Percentiles rank a stretch among this genome's conserved stretches.
Evolutionary conservation across 1,140 invertebrate species (phyloP).

Genomic region (Anastrepha ludens): DNA sequence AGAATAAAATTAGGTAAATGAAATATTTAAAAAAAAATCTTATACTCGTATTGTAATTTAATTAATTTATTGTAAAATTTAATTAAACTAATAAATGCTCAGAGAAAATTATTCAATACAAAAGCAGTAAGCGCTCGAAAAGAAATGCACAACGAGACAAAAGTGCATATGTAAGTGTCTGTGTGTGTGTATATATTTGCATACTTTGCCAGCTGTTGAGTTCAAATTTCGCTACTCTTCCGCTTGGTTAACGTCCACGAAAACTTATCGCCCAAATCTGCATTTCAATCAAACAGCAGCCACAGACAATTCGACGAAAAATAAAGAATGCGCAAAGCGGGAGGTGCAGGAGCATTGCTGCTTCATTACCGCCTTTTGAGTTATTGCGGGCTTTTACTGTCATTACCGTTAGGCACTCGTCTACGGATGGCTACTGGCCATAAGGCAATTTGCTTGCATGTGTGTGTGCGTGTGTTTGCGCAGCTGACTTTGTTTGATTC

Average conservation of each 20-base stretch:
- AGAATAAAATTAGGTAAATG: background rate
- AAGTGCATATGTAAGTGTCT: background rate
- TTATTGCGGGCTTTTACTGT: constrained; percentile 28
- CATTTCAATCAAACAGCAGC: constrained; percentile 32
- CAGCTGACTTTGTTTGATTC: background rate
- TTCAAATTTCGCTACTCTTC: constrained; percentile 16
- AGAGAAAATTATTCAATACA: background rate
- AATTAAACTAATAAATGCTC: background rate
- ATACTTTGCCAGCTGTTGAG: background rate
- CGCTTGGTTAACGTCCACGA: background rate
- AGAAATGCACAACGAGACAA: background rate
- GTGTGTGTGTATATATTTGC: background rate
- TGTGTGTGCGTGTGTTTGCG: background rate
- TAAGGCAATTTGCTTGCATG: background rate
- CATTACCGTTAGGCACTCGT: constrained; percentile 37
- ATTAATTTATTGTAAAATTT: background rate
- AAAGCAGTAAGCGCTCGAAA: background rate
- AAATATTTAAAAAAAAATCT: background rate
- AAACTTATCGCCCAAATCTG: constrained; percentile 18
- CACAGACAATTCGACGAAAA: background rate
- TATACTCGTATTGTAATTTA: background rate
- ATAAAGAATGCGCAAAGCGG: background rate
- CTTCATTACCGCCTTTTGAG: constrained; percentile 15
- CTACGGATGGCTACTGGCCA: background rate
- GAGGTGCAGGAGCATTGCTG: background rate